Base-by-base conservation (phyloP, 2,113 vertebrate species). In the Crypturellus undulatus region DNA sequence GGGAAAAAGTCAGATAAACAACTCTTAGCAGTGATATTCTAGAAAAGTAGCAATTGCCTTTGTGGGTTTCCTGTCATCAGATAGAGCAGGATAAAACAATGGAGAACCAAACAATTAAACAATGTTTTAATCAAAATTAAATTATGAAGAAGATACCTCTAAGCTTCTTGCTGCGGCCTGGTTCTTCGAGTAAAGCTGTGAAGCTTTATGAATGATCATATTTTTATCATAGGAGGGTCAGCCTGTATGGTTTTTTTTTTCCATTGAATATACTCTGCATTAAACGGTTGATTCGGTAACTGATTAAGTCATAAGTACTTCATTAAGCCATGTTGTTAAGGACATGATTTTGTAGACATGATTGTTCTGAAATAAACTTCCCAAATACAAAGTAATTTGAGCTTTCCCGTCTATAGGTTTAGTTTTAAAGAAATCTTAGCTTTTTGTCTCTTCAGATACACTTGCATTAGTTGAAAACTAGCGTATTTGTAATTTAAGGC, bases 361-460 rank as follows among this genome's bases (percentile, higher is more conserved):
- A 36, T 84, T 65, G 51, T 68, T 11, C 25, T 21, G 32, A 18
- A 51, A 36, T 7, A 58, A 20, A 1, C 8, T 79, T 91, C 25
- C 20, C 17, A 90, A 49, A 40, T 17, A 40, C 1, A 1, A 63
- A 79, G 2, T 69, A 71, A 49, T 73, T 80, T 26, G 64, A 62
- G 12, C 68, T 92, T 84, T 89, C 26, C 26, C 78, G 10, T 60
- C n/a, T 68, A 4, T 73, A 21, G 20, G 7, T 87, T 65, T 92
- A 0, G 0, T 79, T 79, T 92, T 43, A 65, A 0, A 32, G 18
- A 54, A 59, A 20, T 42, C 24, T 79, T 84, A 72, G 26, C 26
- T 30, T 79, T 87, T 73, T 73, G 30, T 77, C 18, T 91, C 79
- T 81, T 63, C 78, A 54, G 34, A 72, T 2, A 12, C 18, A 12